Base-by-base conservation (phyloP, 2,113 vertebrate species). In the Ailurus styani region DNA sequence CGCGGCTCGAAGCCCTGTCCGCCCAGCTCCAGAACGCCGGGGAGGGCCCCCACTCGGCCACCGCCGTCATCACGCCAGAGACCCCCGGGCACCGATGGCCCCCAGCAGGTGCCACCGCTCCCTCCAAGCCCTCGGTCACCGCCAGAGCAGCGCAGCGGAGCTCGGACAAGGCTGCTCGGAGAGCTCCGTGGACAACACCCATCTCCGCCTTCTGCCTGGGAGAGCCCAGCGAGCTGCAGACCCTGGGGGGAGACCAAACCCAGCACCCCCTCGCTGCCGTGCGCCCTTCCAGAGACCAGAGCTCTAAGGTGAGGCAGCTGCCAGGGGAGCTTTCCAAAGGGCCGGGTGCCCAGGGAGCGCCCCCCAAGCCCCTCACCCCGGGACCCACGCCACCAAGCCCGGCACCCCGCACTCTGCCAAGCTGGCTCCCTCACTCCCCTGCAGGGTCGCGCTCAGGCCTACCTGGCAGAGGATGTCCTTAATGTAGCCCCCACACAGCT, bases 391-490 rank as follows among this genome's bases (percentile, higher is more conserved):
- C 55, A 17, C 62, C 42, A 37, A 78, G 15, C 29, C 37, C 47
- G 21, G 47, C 66, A 94, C 47, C 17, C 34, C 0, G 29, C 23
- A 5, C 27, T 14, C 13, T 25, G 14, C 60, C 27, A 23, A 75
- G 25, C 25, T 5, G 5, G 25, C 14, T n/a, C 70, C 47, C 8
- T 40, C 21, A 1, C 45, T 31, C 31, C 54, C 45, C 90, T 45
- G 1, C 1, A 1, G 77, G 55, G n/a, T 54, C 29, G 13, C 12
- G 5, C 78, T 42, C 73, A 31, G 23, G 12, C 98, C 75, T 98
- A 99, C 99, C 99, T 99, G 99, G 95, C 99, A 99, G 55, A 99
- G 98, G 84, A 99, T 98, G 90, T 99, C 99, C 97, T 99, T 99
- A 96, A 99, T 96, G 81, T 98, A 98, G 0, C 96, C 98, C 31